Base-by-base conservation (phyloP, 2,113 vertebrate species). In the Xiphophorus maculatus region DNA sequence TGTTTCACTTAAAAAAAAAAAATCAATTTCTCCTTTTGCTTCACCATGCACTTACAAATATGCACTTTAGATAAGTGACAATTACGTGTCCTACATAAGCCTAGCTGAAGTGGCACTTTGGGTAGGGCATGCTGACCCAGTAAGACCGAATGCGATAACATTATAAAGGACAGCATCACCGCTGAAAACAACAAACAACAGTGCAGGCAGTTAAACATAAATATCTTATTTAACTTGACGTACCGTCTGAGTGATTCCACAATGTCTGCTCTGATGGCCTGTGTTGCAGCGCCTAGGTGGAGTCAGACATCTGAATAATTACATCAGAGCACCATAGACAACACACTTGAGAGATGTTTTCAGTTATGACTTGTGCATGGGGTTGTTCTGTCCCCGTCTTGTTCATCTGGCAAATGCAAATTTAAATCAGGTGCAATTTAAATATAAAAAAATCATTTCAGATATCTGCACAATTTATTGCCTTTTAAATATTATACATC, bases 271-370 rank as follows among this genome's bases (percentile, higher is more conserved):
- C 66, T 79, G 69, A 74, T 76, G 62, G 67, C 37, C 73, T 81
- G 70, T 79, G 81, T 35, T 76, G 66, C 63, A 84, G 72, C 65
- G 65, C 76, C 64, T 78, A 84, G 84, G 84, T 86, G 87, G 83
- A 86, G 64, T 74, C 66, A 74, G 74, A 74, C 54, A 69, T 84
- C 84, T 75, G 27, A 87, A 73, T 83, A 87, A 89, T 86, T 82
- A 80, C 67, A 89, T 84, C 44, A 74, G 61, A 84, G 73, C 66
- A 74, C 64, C 74, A 72, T 54, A 54, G 68, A 33, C 29, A 32
- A 22, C 17, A 19, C 30, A 33, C 29, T 64, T 30, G 63, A 33
- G 30, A 64, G 19, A 17, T 32, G 32, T 22, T 64, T 64, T 58
- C 25, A 10, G 22, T 58, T 58, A 58, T 58, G 51, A 58, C 29